Conservation (phyloP, 2,113 vertebrate species). For the Tetraodon nigroviridis region DNA sequence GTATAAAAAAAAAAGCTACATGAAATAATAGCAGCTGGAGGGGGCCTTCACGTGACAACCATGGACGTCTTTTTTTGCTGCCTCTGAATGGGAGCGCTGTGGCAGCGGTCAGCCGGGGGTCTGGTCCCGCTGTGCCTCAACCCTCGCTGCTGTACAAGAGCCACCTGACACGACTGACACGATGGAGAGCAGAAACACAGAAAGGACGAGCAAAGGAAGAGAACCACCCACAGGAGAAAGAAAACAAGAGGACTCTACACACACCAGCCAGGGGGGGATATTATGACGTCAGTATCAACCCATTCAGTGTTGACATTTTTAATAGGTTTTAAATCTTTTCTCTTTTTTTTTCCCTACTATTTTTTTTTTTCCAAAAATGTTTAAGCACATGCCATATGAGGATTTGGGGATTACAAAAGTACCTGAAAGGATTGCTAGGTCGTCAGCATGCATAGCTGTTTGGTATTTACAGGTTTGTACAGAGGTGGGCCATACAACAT, state of each 20-base stretch:
- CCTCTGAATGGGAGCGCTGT: constrained; percentile 50
- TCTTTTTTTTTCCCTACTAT: constrained; percentile 63
- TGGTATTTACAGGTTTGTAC: constrained; percentile 86
- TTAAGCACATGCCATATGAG: constrained; percentile 90
- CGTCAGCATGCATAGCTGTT: constrained; percentile 93
- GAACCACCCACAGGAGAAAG: constrained; percentile 72
- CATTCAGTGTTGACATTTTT: constrained; percentile 68
- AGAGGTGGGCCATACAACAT: constrained; percentile 72
- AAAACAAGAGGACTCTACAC: constrained; percentile 74
- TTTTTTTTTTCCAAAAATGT: constrained; percentile 57
- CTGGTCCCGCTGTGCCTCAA: constrained; percentile 68
- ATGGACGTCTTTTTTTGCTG: constrained; percentile 23
- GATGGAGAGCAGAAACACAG: constrained; percentile 72
- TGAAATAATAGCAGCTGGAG: neutral
- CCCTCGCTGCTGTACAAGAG: constrained; percentile 70
- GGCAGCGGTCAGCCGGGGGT: constrained; percentile 54
- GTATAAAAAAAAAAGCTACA: neutral
- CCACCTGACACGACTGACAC: constrained; percentile 72
- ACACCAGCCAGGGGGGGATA: constrained; percentile 70
- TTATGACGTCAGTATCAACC: constrained; percentile 66
- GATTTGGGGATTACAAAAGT: constrained; percentile 95
- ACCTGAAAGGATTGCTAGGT: constrained; percentile 96
- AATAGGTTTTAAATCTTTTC: constrained; percentile 44
- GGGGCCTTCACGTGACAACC: constrained; percentile 23
- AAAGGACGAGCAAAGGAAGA: constrained; percentile 70